A percentile compares a stretch with the other conserved stretches of the same genome.
phyloP scores from a whole-genome alignment of 2,888 invertebrate species.

The Neocrepidodera transversa region DNA sequence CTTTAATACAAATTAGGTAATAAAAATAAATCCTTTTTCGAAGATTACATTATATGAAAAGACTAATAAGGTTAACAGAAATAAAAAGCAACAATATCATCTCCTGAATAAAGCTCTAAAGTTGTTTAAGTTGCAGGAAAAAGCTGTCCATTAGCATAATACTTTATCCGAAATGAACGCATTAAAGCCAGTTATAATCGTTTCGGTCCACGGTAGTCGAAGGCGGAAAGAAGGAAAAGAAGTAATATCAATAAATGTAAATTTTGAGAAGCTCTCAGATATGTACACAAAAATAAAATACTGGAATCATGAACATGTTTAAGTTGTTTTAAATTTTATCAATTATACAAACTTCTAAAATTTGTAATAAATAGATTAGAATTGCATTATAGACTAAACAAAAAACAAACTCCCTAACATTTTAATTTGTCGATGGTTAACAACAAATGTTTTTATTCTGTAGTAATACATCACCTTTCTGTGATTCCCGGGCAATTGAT shows the following conservation, averaged over 20 bases:
- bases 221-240: conserved; percentile 36
- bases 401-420: too few relatives aligned
- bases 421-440: too few relatives aligned
- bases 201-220: conserved; percentile 28
- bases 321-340: too few relatives aligned
- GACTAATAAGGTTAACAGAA: conserved; percentile 15
- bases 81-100: conserved; percentile 9
- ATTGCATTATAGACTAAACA: too few relatives aligned
- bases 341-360: too few relatives aligned
- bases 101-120: conserved; percentile 25
- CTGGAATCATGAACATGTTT: conserved; percentile 17
- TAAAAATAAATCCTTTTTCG: conserved; percentile 12
- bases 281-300: conserved; percentile 35
- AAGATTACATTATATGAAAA: conserved; percentile 18
- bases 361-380: too few relatives aligned
- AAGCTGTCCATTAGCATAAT: conserved; percentile 26
- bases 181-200: conserved; percentile 33
- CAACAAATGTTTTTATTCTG: too few relatives aligned
- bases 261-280: conserved; percentile 35
- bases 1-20: conserved; percentile 3
- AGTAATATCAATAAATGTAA: conserved; percentile 47
- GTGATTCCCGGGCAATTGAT: too few relatives aligned
- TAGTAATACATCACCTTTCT: too few relatives aligned
- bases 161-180: conserved; percentile 31
- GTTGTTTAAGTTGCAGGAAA: conserved; percentile 28